Percentiles rank a stretch among this genome's conserved stretches.
phyloP scores from a whole-genome alignment of 2,797 vertebrate species.

The Lindbergichthys nudifrons region DNA sequence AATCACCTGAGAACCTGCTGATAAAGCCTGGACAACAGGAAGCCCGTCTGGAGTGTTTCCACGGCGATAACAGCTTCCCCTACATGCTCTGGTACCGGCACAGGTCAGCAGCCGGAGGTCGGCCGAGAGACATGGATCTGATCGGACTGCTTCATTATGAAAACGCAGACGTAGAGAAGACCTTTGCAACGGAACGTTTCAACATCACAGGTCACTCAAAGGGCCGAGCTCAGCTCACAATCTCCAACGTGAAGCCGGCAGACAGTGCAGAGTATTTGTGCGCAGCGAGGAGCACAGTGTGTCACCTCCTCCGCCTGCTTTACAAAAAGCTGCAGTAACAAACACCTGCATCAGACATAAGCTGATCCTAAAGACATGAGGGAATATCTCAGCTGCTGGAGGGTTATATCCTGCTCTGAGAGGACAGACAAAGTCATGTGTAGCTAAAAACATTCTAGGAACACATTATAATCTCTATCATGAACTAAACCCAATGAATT shows the following conservation, averaged over 20 bases:
- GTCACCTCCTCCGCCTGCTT: slow-evolving; percentile 27
- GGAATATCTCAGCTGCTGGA: not conserved
- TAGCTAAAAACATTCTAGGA: too few species aligned
- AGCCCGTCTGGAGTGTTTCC: slow-evolving; percentile 48
- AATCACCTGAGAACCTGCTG: slow-evolving; percentile 22
- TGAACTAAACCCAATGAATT: too few species aligned
- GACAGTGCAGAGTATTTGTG: slow-evolving; percentile 74
- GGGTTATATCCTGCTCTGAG: not conserved
- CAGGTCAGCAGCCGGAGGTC: slow-evolving; percentile 7
- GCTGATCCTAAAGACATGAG: not conserved
- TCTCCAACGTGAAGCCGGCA: slow-evolving; percentile 25
- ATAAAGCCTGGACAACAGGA: not conserved
- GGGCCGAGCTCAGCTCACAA: slow-evolving; percentile 13
- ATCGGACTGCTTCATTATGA: slow-evolving; percentile 24
- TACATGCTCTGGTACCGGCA: slow-evolving; percentile 74
- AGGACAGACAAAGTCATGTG: not conserved
- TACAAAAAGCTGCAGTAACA: slow-evolving; percentile 49
- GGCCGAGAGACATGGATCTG: slow-evolving; percentile 38
- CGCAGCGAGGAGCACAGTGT: slow-evolving; percentile 68
- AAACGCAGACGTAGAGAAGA: slow-evolving; percentile 24
- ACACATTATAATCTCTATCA: too few species aligned
- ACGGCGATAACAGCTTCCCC: slow-evolving; percentile 56
- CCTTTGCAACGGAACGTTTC: slow-evolving; percentile 33
- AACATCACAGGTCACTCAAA: slow-evolving; percentile 50
- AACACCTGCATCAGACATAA: slow-evolving; percentile 32